Conservation (phyloP, 2,797 vertebrate species). For the Chrysolophus pictus region DNA sequence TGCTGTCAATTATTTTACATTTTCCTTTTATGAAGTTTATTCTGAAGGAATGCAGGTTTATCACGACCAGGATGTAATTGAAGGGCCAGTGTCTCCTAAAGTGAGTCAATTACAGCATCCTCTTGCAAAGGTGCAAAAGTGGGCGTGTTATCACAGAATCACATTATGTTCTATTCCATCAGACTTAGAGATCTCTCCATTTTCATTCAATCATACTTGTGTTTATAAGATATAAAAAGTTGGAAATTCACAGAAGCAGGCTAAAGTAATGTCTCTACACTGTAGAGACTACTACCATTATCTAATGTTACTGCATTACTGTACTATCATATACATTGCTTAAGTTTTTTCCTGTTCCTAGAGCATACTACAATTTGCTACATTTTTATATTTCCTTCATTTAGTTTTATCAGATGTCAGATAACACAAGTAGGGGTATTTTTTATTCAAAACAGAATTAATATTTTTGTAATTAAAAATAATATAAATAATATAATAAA, state of each 20-base stretch:
- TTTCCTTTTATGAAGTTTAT: background rate
- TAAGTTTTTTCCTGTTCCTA: background rate
- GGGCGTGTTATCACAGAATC: no score
- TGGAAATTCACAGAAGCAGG: background rate
- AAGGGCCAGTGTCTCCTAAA: background rate
- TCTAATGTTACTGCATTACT: accelerated
- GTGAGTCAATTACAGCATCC: background rate
- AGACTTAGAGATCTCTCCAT: background rate
- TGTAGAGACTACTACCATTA: accelerated
- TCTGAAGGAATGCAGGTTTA: background rate
- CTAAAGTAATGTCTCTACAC: background rate
- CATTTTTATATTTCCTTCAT: background rate
- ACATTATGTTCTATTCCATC: background rate
- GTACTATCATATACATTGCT: no score
- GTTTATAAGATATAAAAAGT: background rate
- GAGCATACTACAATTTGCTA: accelerated
- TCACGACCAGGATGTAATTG: accelerated
- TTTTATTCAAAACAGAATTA: background rate
- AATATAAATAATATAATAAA: no score
- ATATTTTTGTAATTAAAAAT: no score
- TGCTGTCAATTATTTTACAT: background rate
- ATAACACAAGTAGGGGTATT: background rate
- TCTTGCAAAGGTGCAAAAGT: no score
- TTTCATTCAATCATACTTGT: background rate
- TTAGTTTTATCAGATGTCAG: background rate